These are phyloP conservation scores for Mycteria americana DNA, from an alignment of 2,797 vertebrate species.

Conservation along the genomic window DNA sequence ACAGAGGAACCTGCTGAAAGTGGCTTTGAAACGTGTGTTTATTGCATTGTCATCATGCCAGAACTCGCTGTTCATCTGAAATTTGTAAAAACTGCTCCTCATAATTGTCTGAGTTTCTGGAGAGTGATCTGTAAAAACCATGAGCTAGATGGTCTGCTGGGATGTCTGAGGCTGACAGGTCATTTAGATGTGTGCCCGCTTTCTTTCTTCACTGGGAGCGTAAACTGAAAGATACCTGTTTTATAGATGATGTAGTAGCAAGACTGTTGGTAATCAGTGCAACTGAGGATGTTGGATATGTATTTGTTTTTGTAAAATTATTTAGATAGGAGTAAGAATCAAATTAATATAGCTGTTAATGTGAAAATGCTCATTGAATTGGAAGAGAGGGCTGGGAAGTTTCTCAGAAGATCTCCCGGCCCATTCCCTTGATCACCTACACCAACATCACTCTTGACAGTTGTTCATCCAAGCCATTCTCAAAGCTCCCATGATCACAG, in stretches of 20 bases:
- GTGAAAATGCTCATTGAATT: background rate
- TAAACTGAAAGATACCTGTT: background rate
- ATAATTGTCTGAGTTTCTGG: background rate
- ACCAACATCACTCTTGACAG: background rate
- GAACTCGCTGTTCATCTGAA: background rate
- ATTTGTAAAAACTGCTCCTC: conserved; percentile 7
- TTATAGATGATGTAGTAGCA: background rate
- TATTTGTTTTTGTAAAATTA: background rate
- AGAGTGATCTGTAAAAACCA: background rate
- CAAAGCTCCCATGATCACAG: background rate
- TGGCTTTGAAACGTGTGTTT: conserved; percentile 60
- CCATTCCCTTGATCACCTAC: background rate
- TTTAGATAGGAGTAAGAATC: background rate
- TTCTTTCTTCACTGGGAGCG: background rate
- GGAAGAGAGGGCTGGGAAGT: background rate
- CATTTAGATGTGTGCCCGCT: background rate
- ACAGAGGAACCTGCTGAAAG: conserved; percentile 21
- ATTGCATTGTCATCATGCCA: conserved; percentile 51
- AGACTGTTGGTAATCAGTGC: background rate
- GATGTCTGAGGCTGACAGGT: background rate
- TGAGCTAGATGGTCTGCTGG: background rate
- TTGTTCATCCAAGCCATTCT: background rate
- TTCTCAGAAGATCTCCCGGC: background rate
- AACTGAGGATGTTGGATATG: background rate
- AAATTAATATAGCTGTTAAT: background rate